phyloP scores from a whole-genome alignment of 1,140 invertebrate genomes.

The Hyposmocoma kahamanoa region DNA sequence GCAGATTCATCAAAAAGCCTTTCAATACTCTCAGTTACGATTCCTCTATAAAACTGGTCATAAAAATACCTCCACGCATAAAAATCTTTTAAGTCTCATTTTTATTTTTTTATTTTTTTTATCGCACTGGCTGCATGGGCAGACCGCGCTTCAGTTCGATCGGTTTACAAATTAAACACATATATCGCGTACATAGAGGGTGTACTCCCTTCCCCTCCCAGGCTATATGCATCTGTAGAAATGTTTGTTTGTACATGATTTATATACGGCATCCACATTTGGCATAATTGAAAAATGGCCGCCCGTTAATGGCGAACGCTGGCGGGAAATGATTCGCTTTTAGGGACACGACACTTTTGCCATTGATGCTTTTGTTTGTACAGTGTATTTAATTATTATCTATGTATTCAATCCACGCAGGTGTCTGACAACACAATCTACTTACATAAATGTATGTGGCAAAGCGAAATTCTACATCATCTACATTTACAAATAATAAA shows the following conservation, averaged over 20 bases:
- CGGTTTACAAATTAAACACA: slow-evolving; percentile 66
- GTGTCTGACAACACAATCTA: too few relatives aligned
- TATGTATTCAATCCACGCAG: too few relatives aligned
- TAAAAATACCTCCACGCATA: slow-evolving; percentile 46
- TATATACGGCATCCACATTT: slow-evolving; percentile 62
- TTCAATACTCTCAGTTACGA: neutral
- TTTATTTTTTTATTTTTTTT: slow-evolving; percentile 30
- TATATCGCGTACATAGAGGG: slow-evolving; percentile 14
- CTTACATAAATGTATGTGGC: too few relatives aligned
- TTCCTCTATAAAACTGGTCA: slow-evolving; percentile 35
- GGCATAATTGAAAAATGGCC: slow-evolving; percentile 70
- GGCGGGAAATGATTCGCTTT: slow-evolving; percentile 45
- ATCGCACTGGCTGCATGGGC: slow-evolving; percentile 35
- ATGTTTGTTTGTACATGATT: slow-evolving; percentile 37
- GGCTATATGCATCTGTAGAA: slow-evolving; percentile 32
- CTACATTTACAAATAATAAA: too few relatives aligned
- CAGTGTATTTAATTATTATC: too few relatives aligned
- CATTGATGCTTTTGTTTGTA: too few relatives aligned
- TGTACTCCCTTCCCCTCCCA: slow-evolving; percentile 21
- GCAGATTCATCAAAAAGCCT: neutral
- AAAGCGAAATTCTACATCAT: too few relatives aligned
- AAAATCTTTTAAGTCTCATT: slow-evolving; percentile 43
- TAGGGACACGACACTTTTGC: slow-evolving; percentile 3
- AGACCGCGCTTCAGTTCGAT: slow-evolving; percentile 43
- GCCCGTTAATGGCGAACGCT: slow-evolving; percentile 34